Conservation (phyloP, 2,797 vertebrate genomes). For the Urophycis tenuis region DNA sequence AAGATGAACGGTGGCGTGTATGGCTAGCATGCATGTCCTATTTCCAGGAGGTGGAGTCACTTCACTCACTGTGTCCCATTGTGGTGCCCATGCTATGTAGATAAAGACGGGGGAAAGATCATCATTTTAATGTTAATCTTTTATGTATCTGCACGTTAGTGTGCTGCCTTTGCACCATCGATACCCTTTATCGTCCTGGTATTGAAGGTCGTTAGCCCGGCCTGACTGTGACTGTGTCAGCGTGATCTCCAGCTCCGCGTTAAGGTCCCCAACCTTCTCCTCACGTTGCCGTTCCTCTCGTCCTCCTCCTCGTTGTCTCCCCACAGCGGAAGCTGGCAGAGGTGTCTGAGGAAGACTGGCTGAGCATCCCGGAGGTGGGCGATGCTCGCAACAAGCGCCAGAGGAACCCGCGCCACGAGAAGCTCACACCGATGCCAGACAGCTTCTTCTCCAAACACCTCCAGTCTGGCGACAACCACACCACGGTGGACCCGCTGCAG, state of each 20-base stretch:
- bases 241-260: neutral
- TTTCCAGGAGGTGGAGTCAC: neutral
- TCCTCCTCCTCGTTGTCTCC: conserved; percentile 7
- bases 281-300: neutral
- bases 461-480: conserved; percentile 88
- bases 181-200: neutral
- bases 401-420: conserved; percentile 93
- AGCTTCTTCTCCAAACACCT: conserved; percentile 98
- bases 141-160: neutral
- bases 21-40: neutral
- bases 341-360: conserved; percentile 96
- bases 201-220: neutral
- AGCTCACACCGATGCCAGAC: conserved; percentile 93
- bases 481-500: conserved; percentile 87
- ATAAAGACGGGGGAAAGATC: neutral
- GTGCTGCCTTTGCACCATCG: too few relatives aligned
- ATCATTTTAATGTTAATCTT: neutral
- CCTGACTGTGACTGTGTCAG: neutral
- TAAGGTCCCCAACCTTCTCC: neutral
- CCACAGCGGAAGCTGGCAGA: conserved; percentile 87
- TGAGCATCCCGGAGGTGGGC: conserved; percentile 96
- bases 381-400: conserved; percentile 97
- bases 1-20: neutral
- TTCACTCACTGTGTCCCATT: neutral
- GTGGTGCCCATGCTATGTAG: neutral